phyloP scores from a whole-genome alignment of 2,113 vertebrate species.

The Psilopogon haemacephalus region DNA sequence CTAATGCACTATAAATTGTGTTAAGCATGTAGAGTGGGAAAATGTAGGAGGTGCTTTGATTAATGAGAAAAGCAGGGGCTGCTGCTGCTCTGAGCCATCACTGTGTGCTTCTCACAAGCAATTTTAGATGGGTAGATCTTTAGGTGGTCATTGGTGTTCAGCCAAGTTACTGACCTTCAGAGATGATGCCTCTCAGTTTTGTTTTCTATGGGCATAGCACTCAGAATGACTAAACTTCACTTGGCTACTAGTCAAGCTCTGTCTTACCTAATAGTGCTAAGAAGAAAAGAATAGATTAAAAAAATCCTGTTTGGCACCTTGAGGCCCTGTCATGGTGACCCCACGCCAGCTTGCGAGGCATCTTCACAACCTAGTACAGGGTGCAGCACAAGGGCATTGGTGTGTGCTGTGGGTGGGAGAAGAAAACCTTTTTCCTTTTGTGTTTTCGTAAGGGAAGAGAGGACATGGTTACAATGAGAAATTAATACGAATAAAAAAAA shows the following conservation, averaged over 20 bases:
- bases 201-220: background rate
- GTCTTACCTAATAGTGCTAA: background rate
- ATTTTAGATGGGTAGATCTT: background rate
- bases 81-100: background rate
- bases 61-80: background rate
- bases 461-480: background rate
- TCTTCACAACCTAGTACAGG: background rate
- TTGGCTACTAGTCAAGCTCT: background rate
- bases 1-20: accelerated
- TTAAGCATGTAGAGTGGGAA: background rate
- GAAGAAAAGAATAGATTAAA: background rate
- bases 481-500: background rate
- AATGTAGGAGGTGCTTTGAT: background rate
- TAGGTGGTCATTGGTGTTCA: background rate
- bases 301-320: background rate
- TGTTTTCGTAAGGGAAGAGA: background rate
- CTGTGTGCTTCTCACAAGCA: background rate
- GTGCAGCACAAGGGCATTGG: background rate
- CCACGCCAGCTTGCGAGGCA: accelerated
- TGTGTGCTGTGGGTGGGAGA: background rate
- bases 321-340: background rate
- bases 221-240: background rate
- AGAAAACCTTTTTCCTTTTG: background rate
- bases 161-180: background rate
- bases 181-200: background rate